Base-by-base conservation (phyloP, 2,797 vertebrate species). In the Sarcophilus harrisii region DNA sequence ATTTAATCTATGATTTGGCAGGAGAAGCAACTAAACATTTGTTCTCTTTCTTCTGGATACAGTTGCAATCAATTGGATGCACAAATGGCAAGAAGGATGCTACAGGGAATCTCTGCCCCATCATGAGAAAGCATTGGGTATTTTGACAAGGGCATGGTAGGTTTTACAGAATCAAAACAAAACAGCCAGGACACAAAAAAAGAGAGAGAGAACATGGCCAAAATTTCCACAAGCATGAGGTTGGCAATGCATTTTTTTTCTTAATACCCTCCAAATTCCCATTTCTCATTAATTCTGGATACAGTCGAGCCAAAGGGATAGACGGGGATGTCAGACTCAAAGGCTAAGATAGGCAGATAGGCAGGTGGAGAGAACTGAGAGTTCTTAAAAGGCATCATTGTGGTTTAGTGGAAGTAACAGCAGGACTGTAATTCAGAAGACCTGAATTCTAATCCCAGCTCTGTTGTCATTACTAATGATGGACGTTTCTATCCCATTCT, bases 1-100 rank as follows among this genome's bases (percentile, higher is more conserved):
- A 98, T 98, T 97, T 97, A 98, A 98, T 98, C 96, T 98, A 98
- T 96, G 98, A 98, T 96, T 98, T 98, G 98, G 98, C 97, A 98
- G 96, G 94, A 97, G 94, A 98, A 92, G 93, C 96, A 98, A 96
- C 93, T 98, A 98, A 98, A 97, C 60, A 97, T 98, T 98, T 98
- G 96, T 98, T 98, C 28, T 95, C 92, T 98, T 97, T 97, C 96
- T 98, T 97, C 91, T 95, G 95, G 73, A 96, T 98, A 98, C 97
- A 98, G 97, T 97, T 98, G 98, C 97, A 98, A 97, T 95, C 95
- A 98, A 98, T 96, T 98, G 97, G 92, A 97, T 97, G 30, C 94
- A 98, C 97, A 98, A 98, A 97, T 92, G 24, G 90, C 92, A 96
- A 24, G 66, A 94, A 92, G 92, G 91, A 98, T 97, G 95, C 96